Evolutionary conservation across 2,888 invertebrate species (phyloP).

Genomic region (Xestia sexstrigata): DNA sequence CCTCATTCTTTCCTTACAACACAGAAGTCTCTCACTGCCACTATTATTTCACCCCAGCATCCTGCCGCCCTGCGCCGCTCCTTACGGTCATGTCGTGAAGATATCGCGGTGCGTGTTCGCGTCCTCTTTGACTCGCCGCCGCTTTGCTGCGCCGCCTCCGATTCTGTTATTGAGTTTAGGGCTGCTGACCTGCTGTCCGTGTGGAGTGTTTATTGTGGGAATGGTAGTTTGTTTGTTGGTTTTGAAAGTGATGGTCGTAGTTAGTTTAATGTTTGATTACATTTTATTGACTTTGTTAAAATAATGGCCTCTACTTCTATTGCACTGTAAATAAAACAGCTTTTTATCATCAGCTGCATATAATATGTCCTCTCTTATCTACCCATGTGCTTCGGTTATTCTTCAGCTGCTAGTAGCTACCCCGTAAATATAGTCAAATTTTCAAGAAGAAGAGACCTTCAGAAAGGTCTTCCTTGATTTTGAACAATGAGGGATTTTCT

Average conservation of each 20-base stretch:
- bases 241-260: neutral
- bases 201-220: neutral
- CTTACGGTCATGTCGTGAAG: conserved; percentile 67
- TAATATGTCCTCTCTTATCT: too few relatives aligned
- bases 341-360: too few relatives aligned
- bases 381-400: too few relatives aligned
- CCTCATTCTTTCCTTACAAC: neutral
- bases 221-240: neutral
- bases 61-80: conserved; percentile 47
- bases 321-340: too few relatives aligned
- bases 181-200: conserved; percentile 64
- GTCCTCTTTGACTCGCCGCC: conserved; percentile 78
- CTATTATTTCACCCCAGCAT: conserved; percentile 37
- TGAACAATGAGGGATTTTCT: too few relatives aligned
- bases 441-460: too few relatives aligned
- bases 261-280: neutral
- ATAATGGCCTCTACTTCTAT: too few relatives aligned
- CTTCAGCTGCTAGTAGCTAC: too few relatives aligned
- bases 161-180: conserved; percentile 81
- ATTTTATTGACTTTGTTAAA: too few relatives aligned
- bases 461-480: too few relatives aligned
- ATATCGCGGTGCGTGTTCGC: conserved; percentile 79
- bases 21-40: conserved; percentile 26
- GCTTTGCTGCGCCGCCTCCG: conserved; percentile 77
- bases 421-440: too few relatives aligned